Conservation (phyloP, 2,113 vertebrate genomes). For the Odocoileus virginianus region DNA sequence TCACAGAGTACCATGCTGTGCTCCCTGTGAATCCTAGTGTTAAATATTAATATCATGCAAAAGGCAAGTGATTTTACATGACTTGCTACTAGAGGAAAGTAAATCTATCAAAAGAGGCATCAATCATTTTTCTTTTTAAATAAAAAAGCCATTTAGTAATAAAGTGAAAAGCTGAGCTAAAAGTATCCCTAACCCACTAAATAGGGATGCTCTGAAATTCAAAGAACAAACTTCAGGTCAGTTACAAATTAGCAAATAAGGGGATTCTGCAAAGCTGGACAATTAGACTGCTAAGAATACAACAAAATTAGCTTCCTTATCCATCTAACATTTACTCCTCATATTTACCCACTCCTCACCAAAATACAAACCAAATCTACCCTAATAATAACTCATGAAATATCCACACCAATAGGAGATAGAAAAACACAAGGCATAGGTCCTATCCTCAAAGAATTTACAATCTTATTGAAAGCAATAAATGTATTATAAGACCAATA, state of each 20-base stretch:
- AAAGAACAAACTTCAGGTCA: neutral
- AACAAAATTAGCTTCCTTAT: neutral
- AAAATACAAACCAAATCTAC: neutral
- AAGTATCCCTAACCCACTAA: neutral
- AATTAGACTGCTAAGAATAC: neutral
- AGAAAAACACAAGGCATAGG: neutral
- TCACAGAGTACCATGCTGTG: neutral
- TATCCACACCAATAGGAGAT: neutral
- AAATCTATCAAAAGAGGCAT: neutral
- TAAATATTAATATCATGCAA: neutral
- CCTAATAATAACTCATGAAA: neutral
- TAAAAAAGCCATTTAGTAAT: slow-evolving; percentile 9
- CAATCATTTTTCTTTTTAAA: slow-evolving; percentile 5
- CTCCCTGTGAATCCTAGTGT: neutral
- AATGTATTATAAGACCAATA: neutral
- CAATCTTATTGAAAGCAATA: neutral
- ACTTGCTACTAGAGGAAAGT: neutral
- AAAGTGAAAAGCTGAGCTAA: neutral
- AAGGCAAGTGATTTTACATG: neutral
- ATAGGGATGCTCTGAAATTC: neutral
- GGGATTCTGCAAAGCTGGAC: neutral
- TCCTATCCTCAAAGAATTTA: neutral
- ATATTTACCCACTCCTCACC: neutral
- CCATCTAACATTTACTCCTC: neutral
- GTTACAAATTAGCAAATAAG: slow-evolving; percentile 12